These are phyloP conservation scores for Leptoteleia sp. DNA, from an alignment of 1,140 invertebrate species.

Conservation along the genomic window DNA sequence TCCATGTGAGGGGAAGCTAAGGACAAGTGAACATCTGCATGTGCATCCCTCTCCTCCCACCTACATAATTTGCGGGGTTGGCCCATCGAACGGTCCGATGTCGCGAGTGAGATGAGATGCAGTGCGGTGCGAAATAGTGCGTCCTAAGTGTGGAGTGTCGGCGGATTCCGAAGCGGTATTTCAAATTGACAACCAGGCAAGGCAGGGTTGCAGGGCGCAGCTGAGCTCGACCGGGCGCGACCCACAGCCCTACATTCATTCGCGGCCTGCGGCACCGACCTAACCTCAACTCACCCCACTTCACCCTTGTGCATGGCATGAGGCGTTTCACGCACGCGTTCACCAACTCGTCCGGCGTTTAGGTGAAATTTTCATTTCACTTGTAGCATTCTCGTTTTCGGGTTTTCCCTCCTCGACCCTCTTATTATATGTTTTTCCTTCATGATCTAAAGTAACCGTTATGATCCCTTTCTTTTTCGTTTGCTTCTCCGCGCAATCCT, in stretches of 20 bases:
- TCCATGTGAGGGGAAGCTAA: too few species aligned
- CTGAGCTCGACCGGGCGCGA: constrained; percentile 79
- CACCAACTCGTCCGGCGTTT: constrained; percentile 51
- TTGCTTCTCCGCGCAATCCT: too few species aligned
- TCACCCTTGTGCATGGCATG: constrained; percentile 52
- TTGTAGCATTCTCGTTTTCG: constrained; percentile 33
- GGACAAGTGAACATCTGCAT: too few species aligned
- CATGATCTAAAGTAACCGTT: too few species aligned
- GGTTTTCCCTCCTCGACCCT: too few species aligned
- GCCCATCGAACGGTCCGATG: background rate
- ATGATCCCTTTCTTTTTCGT: too few species aligned
- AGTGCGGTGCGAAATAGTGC: constrained; percentile 28
- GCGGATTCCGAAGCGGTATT: constrained; percentile 8
- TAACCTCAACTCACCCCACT: constrained; percentile 75
- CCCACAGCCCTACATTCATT: constrained; percentile 81
- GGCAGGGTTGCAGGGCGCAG: constrained; percentile 73
- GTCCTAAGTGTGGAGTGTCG: constrained; percentile 28
- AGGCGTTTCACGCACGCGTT: constrained; percentile 59
- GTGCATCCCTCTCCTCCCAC: too few species aligned
- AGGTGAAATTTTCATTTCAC: constrained; percentile 62
- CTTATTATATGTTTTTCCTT: too few species aligned
- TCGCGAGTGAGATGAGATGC: constrained; percentile 40
- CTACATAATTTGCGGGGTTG: too few species aligned
- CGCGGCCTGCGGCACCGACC: constrained; percentile 74
- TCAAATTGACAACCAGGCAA: constrained; percentile 45